phyloP scores from a whole-genome alignment of 2,797 vertebrate species.

The Craterocephalus amniculus region DNA sequence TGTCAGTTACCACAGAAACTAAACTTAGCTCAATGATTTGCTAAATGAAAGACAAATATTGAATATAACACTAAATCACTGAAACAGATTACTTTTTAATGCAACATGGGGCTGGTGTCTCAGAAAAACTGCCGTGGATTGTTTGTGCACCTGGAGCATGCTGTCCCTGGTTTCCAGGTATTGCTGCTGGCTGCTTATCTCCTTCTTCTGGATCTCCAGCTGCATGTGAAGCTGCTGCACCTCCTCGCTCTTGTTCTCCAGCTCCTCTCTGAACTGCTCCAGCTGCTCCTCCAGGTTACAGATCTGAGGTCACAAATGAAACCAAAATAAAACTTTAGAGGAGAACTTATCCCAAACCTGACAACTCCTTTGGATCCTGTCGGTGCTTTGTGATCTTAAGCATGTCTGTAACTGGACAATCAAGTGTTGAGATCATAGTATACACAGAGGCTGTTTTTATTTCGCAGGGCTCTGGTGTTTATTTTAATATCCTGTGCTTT shows the following conservation, averaged over 20 bases:
- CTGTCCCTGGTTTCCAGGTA: slow-evolving; percentile 89
- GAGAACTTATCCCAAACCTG: neutral
- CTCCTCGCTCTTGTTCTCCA: slow-evolving; percentile 99
- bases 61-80: no score
- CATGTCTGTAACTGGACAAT: neutral
- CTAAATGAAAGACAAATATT: neutral
- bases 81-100: neutral
- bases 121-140: neutral
- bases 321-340: neutral
- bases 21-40: neutral
- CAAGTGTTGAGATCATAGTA: neutral
- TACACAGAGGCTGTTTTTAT: neutral
- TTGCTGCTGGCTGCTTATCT: slow-evolving; percentile 89
- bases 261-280: slow-evolving; percentile 96
- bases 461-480: neutral
- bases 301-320: slow-evolving; percentile 79
- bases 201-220: slow-evolving; percentile 96
- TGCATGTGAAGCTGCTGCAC: slow-evolving; percentile 98
- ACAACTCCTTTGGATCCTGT: neutral
- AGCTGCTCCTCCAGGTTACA: slow-evolving; percentile 96
- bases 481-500: neutral
- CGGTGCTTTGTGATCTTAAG: neutral
- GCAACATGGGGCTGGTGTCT: neutral
- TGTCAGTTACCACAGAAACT: neutral
- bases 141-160: slow-evolving; percentile 85